Evolutionary conservation across 2,888 invertebrate genomes (phyloP).

Genomic region (Stomorhina lunata): DNA sequence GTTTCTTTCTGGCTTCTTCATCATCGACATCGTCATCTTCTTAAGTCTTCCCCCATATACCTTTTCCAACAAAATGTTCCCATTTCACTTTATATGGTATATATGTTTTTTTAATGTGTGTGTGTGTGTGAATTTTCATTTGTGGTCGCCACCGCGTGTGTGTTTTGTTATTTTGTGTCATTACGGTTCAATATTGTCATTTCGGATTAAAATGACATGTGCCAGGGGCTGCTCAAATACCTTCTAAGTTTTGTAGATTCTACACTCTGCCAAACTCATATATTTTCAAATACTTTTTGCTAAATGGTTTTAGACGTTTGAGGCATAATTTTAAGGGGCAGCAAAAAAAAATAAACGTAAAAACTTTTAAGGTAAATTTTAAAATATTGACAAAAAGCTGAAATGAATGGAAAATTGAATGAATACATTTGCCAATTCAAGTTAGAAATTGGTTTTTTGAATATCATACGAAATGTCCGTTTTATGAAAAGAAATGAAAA

Average conservation of each 20-base stretch:
- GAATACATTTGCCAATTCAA: slow-evolving; percentile 52
- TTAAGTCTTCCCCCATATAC: too few relatives aligned
- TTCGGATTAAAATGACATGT: slow-evolving; percentile 74
- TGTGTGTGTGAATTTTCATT: neutral
- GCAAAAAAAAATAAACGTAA: neutral
- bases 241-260: too few relatives aligned
- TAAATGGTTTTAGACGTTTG: slow-evolving; percentile 31
- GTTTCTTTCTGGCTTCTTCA: slow-evolving; percentile 36
- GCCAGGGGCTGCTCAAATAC: slow-evolving; percentile 58
- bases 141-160: slow-evolving; percentile 62
- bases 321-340: neutral
- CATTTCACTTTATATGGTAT: slow-evolving; percentile 2
- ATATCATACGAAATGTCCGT: slow-evolving; percentile 41
- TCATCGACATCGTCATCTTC: neutral
- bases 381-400: neutral
- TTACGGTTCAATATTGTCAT: slow-evolving; percentile 80
- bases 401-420: neutral
- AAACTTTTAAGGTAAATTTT: slow-evolving; percentile 37
- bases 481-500: slow-evolving; percentile 2
- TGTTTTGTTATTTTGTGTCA: slow-evolving; percentile 75
- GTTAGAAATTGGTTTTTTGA: slow-evolving; percentile 58
- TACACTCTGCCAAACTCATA: neutral
- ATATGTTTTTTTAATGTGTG: neutral
- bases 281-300: neutral
- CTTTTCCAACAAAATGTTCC: too few relatives aligned